Percentiles rank a stretch among this genome's conserved stretches.
Evolutionary conservation across 2,113 vertebrate genomes (phyloP).

Genomic region (Hiodon tergisus): DNA sequence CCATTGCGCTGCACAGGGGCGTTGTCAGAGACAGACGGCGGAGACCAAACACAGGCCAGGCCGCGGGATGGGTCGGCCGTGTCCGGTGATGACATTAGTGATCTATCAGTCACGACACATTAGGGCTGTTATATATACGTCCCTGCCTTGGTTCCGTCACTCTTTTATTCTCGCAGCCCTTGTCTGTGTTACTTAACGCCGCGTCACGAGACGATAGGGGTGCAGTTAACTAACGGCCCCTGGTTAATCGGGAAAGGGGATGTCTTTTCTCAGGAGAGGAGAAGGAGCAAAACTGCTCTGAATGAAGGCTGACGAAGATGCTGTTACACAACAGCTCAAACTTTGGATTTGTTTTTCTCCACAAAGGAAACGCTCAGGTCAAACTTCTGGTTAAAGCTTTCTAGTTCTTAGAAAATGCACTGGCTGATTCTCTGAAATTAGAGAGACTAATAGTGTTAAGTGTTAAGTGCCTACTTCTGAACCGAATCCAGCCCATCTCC

Average conservation of each 20-base stretch:
- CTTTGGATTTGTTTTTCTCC: not conserved
- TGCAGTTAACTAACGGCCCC: slow-evolving; percentile 40
- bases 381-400: no score
- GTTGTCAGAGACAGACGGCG: not conserved
- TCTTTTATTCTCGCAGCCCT: slow-evolving; percentile 34
- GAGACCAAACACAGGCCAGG: slow-evolving; percentile 30
- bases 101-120: slow-evolving; percentile 46
- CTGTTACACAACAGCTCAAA: not conserved
- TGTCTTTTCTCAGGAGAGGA: slow-evolving; percentile 39
- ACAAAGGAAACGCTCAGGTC: no score
- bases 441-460: no score
- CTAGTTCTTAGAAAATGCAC: no score
- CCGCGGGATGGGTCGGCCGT: slow-evolving; percentile 34
- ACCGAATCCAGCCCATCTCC: not conserved
- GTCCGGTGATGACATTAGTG: slow-evolving; percentile 43
- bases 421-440: no score
- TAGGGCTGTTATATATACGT: slow-evolving; percentile 45
- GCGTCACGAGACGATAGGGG: slow-evolving; percentile 45
- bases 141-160: slow-evolving; percentile 46
- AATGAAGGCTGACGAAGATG: not conserved
- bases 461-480: not conserved
- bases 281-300: not conserved
- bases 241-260: slow-evolving; percentile 41
- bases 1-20: slow-evolving; percentile 50
- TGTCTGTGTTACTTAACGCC: slow-evolving; percentile 47